Base-by-base conservation (phyloP, 2,113 vertebrate genomes). In the Trematomus loennbergii region DNA sequence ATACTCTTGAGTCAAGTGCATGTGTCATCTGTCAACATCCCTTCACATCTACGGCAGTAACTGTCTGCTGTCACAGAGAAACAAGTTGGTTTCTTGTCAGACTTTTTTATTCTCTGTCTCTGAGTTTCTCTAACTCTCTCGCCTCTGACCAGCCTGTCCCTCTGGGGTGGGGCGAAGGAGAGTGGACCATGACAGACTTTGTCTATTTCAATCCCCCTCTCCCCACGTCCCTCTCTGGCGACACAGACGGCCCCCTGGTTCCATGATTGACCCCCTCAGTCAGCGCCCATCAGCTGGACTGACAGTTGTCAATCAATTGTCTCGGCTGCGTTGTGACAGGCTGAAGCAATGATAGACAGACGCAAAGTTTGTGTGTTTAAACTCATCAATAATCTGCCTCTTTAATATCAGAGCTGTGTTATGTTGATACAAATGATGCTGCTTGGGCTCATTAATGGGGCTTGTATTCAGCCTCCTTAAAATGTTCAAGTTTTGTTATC, bases 241-340 rank as follows among this genome's bases (percentile, higher is more conserved):
- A 83, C 79, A 82, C 67, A 50, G 75, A n/a, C 83, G 15, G 40
- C 74, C 91, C 63, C 65, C 71, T 54, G 84, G 80, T 68, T 66
- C 81, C 66, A 70, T 9, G 72, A 40, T 75, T 90, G 89, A 90
- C 87, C 87, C 79, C 81, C 57, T 90, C 88, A 83, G 73, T 93
- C 92, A 90, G 59, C 87, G 84, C 77, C 61, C 72, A 67, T 93
- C 87, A 83, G 63, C 69, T 29, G 57, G 76, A 92, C 57, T 90
- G 91, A 81, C 89, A 89, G 83, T 86, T 90, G 87, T 84, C 90
- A 87, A 72, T 94, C 87, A 84, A 58, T 55, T 62, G 81, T 86
- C 83, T 54, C 70, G 62, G 55, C 62, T 45, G 55, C 40, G 0
- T 61, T 17, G 81, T 81, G 78, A 90, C 89, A 82, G n/a, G 60